These are phyloP conservation scores for Drosophila aldrichi DNA, from an alignment of 2,888 invertebrate species.

Conservation along the genomic window DNA sequence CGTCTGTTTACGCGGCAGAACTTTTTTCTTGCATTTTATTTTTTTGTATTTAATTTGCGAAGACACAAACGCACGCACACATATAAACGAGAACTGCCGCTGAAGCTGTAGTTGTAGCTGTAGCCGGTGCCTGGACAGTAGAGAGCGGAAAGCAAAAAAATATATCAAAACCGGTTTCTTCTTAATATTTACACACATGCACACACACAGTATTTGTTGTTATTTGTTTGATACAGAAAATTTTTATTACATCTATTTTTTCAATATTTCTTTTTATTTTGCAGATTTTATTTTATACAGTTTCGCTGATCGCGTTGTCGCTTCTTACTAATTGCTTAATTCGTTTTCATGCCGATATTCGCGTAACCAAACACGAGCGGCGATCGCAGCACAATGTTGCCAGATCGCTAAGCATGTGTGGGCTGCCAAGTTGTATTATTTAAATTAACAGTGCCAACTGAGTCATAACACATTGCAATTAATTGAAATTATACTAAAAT, in stretches of 20 bases:
- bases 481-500: background rate
- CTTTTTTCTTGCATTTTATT: conserved; percentile 30
- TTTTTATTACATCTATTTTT: conserved; percentile 34
- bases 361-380: conserved; percentile 60
- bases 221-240: conserved; percentile 19
- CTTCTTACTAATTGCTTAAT: conserved; percentile 56
- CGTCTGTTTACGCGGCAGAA: conserved; percentile 78
- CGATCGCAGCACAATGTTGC: conserved; percentile 44
- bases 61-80: conserved; percentile 39
- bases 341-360: conserved; percentile 63
- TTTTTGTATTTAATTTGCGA: conserved; percentile 31
- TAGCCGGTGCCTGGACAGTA: conserved; percentile 50
- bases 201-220: conserved; percentile 24
- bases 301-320: conserved; percentile 50
- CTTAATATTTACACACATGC: conserved; percentile 36
- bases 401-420: conserved; percentile 43
- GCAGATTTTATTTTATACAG: conserved; percentile 31
- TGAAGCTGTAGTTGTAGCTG: conserved; percentile 1
- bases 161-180: conserved; percentile 50
- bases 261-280: conserved; percentile 32
- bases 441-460: conserved; percentile 35
- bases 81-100: conserved; percentile 43
- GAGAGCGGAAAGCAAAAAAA: conserved; percentile 28
- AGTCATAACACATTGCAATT: conserved; percentile 2
- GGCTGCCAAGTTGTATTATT: conserved; percentile 42